Percentiles rank a stretch among this genome's conserved stretches.
Evolutionary conservation across 2,113 vertebrate genomes (phyloP).

Genomic region (Nycticorax nycticorax): DNA sequence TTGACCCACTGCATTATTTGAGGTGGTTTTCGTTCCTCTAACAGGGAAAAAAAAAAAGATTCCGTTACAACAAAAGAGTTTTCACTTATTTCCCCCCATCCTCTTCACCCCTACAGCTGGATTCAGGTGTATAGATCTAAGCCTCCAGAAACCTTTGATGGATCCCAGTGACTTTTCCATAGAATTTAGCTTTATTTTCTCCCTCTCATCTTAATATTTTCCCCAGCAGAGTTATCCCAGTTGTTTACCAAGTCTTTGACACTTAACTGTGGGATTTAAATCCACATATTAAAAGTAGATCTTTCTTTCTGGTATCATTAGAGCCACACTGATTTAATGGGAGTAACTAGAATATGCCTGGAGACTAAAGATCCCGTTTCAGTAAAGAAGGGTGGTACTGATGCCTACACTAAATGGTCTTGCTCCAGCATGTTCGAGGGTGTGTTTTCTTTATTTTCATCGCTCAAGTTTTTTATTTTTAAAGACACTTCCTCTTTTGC

Average conservation of each 20-base stretch:
- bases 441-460: constrained; percentile 8
- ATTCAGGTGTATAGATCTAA: not conserved
- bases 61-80: not conserved
- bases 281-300: not conserved
- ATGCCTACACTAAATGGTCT: not conserved
- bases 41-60: not conserved
- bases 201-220: not conserved
- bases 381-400: not conserved
- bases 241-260: not conserved
- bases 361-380: not conserved
- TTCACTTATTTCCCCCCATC: not conserved
- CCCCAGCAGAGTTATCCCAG: not conserved
- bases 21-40: not conserved
- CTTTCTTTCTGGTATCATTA: not conserved
- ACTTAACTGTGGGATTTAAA: not conserved
- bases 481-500: not conserved
- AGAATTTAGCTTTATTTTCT: not conserved
- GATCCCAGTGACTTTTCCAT: not conserved
- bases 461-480: not conserved
- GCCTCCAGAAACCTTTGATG: not conserved
- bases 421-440: not conserved
- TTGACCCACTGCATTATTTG: not conserved
- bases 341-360: not conserved
- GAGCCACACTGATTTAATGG: not conserved
- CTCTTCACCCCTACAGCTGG: not conserved